Evolutionary conservation across 2,797 vertebrate species (phyloP), one percentile per base, ranked within the genome.

Genomic region (Melanogrammus aeglefinus): DNA sequence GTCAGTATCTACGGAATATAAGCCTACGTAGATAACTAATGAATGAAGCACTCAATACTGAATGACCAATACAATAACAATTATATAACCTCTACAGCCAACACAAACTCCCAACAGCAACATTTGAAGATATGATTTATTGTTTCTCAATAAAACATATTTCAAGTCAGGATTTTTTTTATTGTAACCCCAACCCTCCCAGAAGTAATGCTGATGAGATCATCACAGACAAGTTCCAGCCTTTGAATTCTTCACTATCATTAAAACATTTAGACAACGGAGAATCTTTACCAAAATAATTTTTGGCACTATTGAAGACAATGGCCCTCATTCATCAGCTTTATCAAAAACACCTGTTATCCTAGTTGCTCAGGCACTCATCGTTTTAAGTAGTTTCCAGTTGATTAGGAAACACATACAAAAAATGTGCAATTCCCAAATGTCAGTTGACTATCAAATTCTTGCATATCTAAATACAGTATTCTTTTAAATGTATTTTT

Each of bases 81-180:
- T 27, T 10, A 2, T 24, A 63, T 24, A 9, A 24, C 21, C 4
- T 63, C 57, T 63, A 24, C 57, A 63, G 21, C 6, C 57, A 10
- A 63, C 57, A 63, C n/a, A 69, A 69, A 69, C 9, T 71, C 80
- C 77, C 80, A 72, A 79, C 63, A 73, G 35, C 4, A 76, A 75
- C 27, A 71, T 78, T 80, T 88, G 75, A 79, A 90, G 18, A 86
- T 44, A 27, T 33, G 2, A 7, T 92, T 93, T 92, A 91, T 90
- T 92, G 74, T 88, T 89, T 86, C 41, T 86, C 69, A 86, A 88
- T 82, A 86, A 90, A 92, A 88, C 84, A 85, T 70, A 80, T 75
- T 77, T n/a, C 77, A 79, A 84, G 63, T 69, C 75, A 76, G 78
- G 85, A 74, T 66, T 78, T n/a, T 36, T 72, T 72, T 69, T 81